A percentile compares a stretch with the other conserved stretches of the same genome.
phyloP scores from a whole-genome alignment of 2,113 vertebrate genomes.

The Budorcas taxicolor region DNA sequence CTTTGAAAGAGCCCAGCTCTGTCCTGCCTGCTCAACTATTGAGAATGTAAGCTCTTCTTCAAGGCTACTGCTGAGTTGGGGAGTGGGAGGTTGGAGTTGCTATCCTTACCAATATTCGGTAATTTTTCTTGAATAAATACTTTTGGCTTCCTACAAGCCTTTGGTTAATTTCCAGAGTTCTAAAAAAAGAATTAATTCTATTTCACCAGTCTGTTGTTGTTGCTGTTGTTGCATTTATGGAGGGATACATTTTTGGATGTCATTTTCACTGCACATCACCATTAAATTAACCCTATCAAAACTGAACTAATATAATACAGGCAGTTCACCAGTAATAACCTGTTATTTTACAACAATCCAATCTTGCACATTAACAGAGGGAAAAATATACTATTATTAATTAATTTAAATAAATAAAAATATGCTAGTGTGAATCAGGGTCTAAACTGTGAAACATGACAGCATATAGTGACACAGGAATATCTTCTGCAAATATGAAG shows the following conservation, averaged over 20 bases:
- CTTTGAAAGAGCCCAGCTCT: neutral
- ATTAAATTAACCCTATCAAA: neutral
- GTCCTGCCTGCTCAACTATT: neutral
- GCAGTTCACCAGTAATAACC: neutral
- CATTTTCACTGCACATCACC: neutral
- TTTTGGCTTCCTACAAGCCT: neutral
- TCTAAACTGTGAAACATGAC: neutral
- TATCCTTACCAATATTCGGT: neutral
- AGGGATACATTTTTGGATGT: neutral
- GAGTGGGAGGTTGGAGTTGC: neutral
- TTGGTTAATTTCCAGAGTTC: constrained; percentile 17
- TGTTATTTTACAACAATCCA: neutral
- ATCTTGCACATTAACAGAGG: neutral
- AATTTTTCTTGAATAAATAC: neutral
- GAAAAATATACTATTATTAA: neutral
- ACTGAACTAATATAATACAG: neutral
- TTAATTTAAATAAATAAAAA: neutral
- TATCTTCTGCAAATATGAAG: neutral
- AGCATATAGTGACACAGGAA: neutral
- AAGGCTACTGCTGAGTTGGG: neutral
- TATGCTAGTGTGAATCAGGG: neutral
- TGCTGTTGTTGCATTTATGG: neutral
- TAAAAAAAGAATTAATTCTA: neutral
- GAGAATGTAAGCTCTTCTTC: neutral
- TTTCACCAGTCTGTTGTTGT: neutral